Conservation (phyloP, 2,113 vertebrate genomes). For the Sminthopsis crassicaudata region DNA sequence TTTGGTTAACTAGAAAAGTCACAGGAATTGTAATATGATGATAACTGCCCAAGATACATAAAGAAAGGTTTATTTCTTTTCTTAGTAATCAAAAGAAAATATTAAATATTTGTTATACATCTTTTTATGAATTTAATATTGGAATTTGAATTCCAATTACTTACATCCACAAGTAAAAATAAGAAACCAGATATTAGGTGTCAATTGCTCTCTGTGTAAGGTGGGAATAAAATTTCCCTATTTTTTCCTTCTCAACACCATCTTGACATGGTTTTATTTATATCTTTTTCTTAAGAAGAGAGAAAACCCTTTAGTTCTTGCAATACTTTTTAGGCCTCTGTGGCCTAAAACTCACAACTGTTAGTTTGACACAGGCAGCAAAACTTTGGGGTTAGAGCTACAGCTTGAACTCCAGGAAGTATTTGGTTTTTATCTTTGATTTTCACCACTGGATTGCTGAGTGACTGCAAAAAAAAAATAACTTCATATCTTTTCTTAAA, state of each 20-base stretch:
- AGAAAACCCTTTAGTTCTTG: background rate
- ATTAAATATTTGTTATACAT: background rate
- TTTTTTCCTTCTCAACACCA: background rate
- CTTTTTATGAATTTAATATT: background rate
- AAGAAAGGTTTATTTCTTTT: background rate
- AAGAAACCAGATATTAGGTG: background rate
- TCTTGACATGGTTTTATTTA: background rate
- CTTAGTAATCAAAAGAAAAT: background rate
- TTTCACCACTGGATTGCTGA: background rate
- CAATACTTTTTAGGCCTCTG: background rate
- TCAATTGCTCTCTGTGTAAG: background rate
- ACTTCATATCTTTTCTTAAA: background rate
- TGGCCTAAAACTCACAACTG: background rate
- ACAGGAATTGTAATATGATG: background rate
- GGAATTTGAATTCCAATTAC: background rate
- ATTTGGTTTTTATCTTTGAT: background rate
- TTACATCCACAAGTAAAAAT: background rate
- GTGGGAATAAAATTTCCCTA: background rate
- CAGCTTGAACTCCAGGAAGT: background rate
- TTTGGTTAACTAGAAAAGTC: background rate
- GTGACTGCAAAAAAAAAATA: background rate
- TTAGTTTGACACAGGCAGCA: background rate
- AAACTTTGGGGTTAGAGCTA: background rate
- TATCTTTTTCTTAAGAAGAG: background rate
- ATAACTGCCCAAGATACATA: background rate